Base-by-base conservation (phyloP, 2,113 vertebrate genomes). In the Gasterosteus nipponicus region DNA sequence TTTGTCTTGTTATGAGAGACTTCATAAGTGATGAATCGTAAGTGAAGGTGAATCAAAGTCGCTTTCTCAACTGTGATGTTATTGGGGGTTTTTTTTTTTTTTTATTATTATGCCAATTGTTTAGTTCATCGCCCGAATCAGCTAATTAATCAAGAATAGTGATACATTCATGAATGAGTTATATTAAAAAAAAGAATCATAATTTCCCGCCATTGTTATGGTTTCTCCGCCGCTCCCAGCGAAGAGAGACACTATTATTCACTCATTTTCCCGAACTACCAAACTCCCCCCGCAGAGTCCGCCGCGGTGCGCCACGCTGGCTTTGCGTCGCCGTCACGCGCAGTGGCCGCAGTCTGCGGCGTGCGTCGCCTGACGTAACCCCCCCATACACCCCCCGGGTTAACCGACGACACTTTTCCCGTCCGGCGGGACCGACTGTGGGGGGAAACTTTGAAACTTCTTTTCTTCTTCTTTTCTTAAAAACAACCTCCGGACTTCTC, bases 311-410 rank as follows among this genome's bases (percentile, higher is more conserved):
- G 35, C 35, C 35, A 33, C 33, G 3, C 3, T 33, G 33, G 3
- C 33, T 33, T 33, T 33, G 33, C 33, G 33, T 33, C 33, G 33
- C 33, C 33, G 33, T 33, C 33, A 38, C 35, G 35, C 35, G 35
- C 35, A 5, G 35, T 38, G 1, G 12, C 81, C 80, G 57, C 76
- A 42, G 54, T 38, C 33, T 38, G 35, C 35, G 35, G 35, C 35
- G 79, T 51, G 80, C 44, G 10, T 54, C 6, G 46, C 19, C 84
- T 92, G 91, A 88, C 89, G 73, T 91, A 92, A 92, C 69, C 22
- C 64, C 67, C 77, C 80, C 65, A 7, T 10, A 35, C 33, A 1
- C 33, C 33, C 77, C 60, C 71, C 6, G 3, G 49, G 62, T 73
- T 68, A 80, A 79, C 69, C 18, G 60, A 89, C 80, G 35, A 38